Base-by-base conservation (phyloP, 2,888 invertebrate genomes). In the Hoplodrina ambigua region DNA sequence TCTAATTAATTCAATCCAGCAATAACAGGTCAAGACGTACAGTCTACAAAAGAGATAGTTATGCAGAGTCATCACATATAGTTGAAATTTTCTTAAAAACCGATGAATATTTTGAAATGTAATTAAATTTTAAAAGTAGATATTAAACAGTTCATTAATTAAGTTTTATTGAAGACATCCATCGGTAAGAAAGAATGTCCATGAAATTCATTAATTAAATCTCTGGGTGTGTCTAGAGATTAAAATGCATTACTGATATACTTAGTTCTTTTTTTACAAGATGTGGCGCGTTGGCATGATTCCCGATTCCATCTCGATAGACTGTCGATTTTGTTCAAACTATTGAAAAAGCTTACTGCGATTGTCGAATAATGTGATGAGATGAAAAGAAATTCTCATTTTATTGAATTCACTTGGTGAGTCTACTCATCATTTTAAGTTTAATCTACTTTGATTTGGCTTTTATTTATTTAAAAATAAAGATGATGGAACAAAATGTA, bases 311-410 rank as follows among this genome's bases (percentile, higher is more conserved):
- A 56, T 53, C 46, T 13, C 19, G 50, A 30, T 46, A 56, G 61
- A 46, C 17, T 52, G 72, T 41, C 52, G 49, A 67, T 73, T 75
- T 37, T 10, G 55, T 15, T 50, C 25, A 13, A 54, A 69, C 44
- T 49, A 11, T 57, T 69, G 17, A 58, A 69, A n/a, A 50, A 57
- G 25, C n/a, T 37, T 10, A 44, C 56, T 50, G 37, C 25, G n/a
- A 62, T 50, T 64, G 17, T 64, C 33, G 25, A 55, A 54, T 59
- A 11, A 76, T 65, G 64, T 37, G 4, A 19, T 58, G 13, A 25
- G 66, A 20, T 57, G 52, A 46, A 72, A 72, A 55, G 4, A 46
- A 59, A 37, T 59, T 72, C 44, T 61, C 25, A 65, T 56, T 73
- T 59, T 30, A 13, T 37, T n/a, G 1, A 20, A 46, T 25, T 13